Base-by-base conservation (phyloP, 2,888 invertebrate genomes). In the Panzeria rudis region DNA sequence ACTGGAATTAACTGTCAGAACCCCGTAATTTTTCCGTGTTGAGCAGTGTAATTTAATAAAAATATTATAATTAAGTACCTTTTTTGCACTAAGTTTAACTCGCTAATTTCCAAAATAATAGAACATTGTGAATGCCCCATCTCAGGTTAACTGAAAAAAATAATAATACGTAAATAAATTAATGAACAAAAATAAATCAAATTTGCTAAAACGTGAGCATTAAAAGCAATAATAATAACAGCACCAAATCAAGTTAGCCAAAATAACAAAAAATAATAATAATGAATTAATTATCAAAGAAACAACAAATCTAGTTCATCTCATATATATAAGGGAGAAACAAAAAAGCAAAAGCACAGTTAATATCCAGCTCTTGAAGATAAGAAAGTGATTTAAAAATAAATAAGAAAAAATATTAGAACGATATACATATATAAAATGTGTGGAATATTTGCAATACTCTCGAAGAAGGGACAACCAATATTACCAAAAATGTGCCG, bases 361-460 rank as follows among this genome's bases (percentile, higher is more conserved):
- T 38, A 29, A 32, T 11, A 20, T 61, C 69, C 35, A 61, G 17
- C 44, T 62, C 9, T 5, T 20, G 7, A 3, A 44, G 23, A 62
- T 41, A 5, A 5, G 4, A 59, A 32, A 35, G 13, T 29, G n/a
- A 11, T 44, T 44, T 11, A 17, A 3, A 41, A 35, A 38, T 20
- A 13, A 47, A 15, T 15, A 25, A 68, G 5, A 1, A 23, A 4
- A 9, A 15, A 41, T 13, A 29, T 9, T 17, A 20, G 17, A 54
- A 41, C n/a, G n/a, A 56, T 6, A 35, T 11, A 35, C 2, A 15
- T 29, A 41, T 11, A 20, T n/a, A 50, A 50, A 50, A 92, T 92
- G 92, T 92, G 92, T 79, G 92, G 92, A 47, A 92, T 92, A 82
- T 92, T 92, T 87, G 92, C 92, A 32, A 90, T 92, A 84, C 90